Evolutionary conservation across 2,888 invertebrate genomes (phyloP).

Genomic region (Steinernema carpocapsae): DNA sequence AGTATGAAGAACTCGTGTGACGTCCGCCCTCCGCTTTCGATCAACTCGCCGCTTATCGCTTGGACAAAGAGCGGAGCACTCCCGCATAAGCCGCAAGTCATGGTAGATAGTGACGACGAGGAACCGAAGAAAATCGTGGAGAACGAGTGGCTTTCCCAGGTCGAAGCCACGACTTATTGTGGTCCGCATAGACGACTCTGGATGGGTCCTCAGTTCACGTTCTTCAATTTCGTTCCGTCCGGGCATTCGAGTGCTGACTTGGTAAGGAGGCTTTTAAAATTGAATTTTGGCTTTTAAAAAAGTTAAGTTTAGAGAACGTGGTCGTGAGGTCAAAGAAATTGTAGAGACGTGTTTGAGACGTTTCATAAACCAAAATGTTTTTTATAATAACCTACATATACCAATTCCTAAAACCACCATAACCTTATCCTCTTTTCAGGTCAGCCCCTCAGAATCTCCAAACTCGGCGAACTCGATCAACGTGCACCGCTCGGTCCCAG

Average conservation of each 20-base stretch:
- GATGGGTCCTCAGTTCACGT: slow-evolving; percentile 99
- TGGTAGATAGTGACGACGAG: slow-evolving; percentile 20
- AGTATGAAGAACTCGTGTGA: slow-evolving; percentile 56
- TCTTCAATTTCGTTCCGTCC: slow-evolving; percentile 75
- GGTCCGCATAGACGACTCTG: slow-evolving; percentile 89
- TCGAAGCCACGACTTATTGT: slow-evolving; percentile 94
- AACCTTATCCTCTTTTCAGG: slow-evolving; percentile 36
- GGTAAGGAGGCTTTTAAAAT: too few relatives aligned
- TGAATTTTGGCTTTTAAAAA: too few relatives aligned
- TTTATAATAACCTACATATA: too few relatives aligned
- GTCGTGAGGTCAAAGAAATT: too few relatives aligned
- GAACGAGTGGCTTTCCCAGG: slow-evolving; percentile 73
- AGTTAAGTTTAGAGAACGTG: too few relatives aligned
- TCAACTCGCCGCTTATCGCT: slow-evolving; percentile 46
- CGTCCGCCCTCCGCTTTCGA: slow-evolving; percentile 51
- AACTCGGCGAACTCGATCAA: slow-evolving; percentile 29
- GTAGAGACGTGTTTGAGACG: too few relatives aligned
- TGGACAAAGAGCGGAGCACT: slow-evolving; percentile 37
- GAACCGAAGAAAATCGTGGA: slow-evolving; percentile 29
- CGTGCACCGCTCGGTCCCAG: slow-evolving; percentile 45
- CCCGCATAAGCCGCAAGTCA: background rate
- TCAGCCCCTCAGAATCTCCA: slow-evolving; percentile 41
- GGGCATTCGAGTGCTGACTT: slow-evolving; percentile 45
- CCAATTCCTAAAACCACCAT: too few relatives aligned
- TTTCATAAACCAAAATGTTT: too few relatives aligned